Percentiles rank a stretch among this genome's conserved stretches.
Evolutionary conservation across 2,888 invertebrate genomes (phyloP).

Genomic region (Eledona agricola): DNA sequence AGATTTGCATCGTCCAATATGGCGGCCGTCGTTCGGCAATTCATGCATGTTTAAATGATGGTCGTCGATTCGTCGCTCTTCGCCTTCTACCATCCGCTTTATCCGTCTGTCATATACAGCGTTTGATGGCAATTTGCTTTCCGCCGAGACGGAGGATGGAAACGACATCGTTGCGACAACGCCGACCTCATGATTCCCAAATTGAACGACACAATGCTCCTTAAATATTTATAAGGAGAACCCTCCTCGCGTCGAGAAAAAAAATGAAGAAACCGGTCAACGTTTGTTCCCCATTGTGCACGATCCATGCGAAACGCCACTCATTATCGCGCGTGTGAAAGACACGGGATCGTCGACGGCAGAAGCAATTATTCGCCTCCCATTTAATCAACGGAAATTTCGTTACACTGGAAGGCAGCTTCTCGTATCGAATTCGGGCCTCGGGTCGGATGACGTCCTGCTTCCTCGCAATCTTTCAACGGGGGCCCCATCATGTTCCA

Average conservation of each 20-base stretch:
- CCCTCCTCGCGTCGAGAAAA: constrained; percentile 4
- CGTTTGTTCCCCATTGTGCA: too few relatives aligned
- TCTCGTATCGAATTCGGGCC: constrained; percentile 25
- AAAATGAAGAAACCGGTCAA: constrained; percentile 14
- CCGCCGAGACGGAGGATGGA: constrained; percentile 41
- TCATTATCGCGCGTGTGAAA: too few relatives aligned
- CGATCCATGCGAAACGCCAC: too few relatives aligned
- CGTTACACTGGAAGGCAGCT: constrained; percentile 33
- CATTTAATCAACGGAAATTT: constrained; percentile 40
- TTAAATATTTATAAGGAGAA: constrained; percentile 38
- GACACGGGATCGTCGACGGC: too few relatives aligned
- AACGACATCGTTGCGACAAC: constrained; percentile 37
- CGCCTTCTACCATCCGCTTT: constrained; percentile 33
- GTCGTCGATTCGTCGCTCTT: constrained; percentile 39
- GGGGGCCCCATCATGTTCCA: constrained; percentile 6
- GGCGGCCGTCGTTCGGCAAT: constrained; percentile 52
- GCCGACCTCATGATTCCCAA: constrained; percentile 31
- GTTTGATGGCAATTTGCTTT: constrained; percentile 45
- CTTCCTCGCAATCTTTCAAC: too few relatives aligned
- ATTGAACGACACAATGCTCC: constrained; percentile 33
- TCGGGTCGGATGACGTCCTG: constrained; percentile 15
- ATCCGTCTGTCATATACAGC: constrained; percentile 44
- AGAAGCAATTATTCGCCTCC: constrained; percentile 31
- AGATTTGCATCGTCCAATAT: constrained; percentile 59
- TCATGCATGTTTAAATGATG: constrained; percentile 53